Evolutionary conservation across 2,113 vertebrate species (phyloP), one percentile per base, ranked within the genome.

Genomic region (Prietella phreatophila): DNA sequence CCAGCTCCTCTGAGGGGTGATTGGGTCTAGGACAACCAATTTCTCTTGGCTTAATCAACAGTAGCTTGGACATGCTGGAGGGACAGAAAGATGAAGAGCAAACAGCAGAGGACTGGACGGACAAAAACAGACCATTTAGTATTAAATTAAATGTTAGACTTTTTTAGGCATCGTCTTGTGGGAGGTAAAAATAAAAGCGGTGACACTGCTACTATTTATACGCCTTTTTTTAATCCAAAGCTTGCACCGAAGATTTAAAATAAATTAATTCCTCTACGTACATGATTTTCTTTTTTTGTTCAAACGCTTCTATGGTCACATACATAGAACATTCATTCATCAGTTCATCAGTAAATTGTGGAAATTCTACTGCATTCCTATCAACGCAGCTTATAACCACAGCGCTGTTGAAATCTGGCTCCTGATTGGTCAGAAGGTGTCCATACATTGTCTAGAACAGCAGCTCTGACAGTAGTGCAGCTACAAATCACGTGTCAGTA

Each of bases 1-100:
- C 82, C 87, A 58, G 50, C 82, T 53, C 30, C 50, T n/a, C 83
- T 22, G 88, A 47, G 92, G 93, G 93, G 93, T 94, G 93, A 94
- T 93, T 93, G 93, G 94, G 92, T 93, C 93, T 92, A 89, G 93
- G 94, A 94, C 92, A 94, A 90, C 93, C 94, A 94, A 94, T 95
- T 93, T 95, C 93, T 93, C 93, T 93, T 91, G 91, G 90, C 91
- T 93, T 94, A 93, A 95, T 95, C 94, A 95, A 94, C 93, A 94
- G 91, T 92, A 93, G 92, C 92, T 93, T 90, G 90, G 91, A 89
- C 91, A 92, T 90, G 89, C 87, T 91, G 67, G 88, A 91, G 93
- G 91, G 92, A 92, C 87, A 88, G 88, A 87, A 87, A 87, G 89
- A 90, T 84, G 90, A 90, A 91, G 36, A 84, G 87, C 76, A 47